Conservation (phyloP, 2,797 vertebrate genomes). For the Saxicola maurus region DNA sequence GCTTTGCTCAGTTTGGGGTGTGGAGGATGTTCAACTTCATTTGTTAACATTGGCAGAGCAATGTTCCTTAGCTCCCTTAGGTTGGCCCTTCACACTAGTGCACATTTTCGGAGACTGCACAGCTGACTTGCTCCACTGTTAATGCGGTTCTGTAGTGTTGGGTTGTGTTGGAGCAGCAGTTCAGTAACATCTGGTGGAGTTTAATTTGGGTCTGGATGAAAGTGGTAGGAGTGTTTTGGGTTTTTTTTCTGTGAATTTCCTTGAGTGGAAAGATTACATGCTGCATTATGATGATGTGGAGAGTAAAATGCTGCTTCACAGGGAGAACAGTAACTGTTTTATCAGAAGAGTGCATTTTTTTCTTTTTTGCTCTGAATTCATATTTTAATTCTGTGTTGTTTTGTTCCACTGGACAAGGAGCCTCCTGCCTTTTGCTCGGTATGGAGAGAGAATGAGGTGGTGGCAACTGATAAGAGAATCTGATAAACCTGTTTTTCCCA, state of each 20-base stretch:
- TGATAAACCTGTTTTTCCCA: neutral
- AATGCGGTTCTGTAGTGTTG: neutral
- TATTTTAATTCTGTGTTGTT: neutral
- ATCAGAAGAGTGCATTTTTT: neutral
- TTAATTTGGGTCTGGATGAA: neutral
- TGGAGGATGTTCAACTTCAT: neutral
- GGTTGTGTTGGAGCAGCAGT: neutral
- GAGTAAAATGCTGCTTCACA: neutral
- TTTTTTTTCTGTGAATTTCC: neutral
- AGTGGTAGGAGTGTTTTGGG: neutral
- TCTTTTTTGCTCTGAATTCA: neutral
- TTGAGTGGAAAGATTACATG: neutral
- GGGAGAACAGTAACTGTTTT: neutral
- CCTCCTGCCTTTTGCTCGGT: neutral
- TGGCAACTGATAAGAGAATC: neutral
- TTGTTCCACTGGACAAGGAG: neutral
- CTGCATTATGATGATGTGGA: neutral
- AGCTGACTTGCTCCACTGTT: neutral
- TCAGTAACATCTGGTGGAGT: neutral
- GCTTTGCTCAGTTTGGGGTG: neutral
- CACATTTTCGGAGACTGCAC: neutral
- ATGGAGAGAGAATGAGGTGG: neutral
- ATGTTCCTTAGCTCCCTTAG: neutral
- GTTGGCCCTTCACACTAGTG: neutral
- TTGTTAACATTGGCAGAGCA: neutral